Evolutionary conservation across 2,113 vertebrate genomes (phyloP).

Genomic region (Alectura lathami): DNA sequence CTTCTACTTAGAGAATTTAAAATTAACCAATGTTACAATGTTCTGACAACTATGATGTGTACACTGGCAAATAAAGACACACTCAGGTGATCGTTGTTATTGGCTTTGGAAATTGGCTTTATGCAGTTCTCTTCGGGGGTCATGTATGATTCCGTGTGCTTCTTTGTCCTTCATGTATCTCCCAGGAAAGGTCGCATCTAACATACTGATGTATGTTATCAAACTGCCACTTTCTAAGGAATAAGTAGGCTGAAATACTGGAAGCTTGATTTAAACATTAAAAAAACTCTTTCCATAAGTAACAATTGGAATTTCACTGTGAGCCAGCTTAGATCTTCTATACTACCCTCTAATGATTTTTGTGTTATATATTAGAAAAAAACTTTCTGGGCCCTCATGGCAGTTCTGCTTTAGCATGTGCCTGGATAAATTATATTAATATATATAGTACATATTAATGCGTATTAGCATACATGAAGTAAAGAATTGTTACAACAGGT

Average conservation of each 20-base stretch:
- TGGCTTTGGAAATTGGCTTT: neutral
- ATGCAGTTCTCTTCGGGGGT: neutral
- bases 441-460: neutral
- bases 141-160: neutral
- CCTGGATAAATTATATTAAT: neutral
- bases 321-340: neutral
- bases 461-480: neutral
- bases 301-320: neutral
- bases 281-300: neutral
- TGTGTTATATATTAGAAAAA: neutral
- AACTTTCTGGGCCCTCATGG: neutral
- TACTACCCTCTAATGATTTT: neutral
- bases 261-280: neutral
- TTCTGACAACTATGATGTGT: conserved; percentile 25
- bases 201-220: no score
- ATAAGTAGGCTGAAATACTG: neutral
- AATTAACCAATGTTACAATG: neutral
- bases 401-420: neutral
- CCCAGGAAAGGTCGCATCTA: neutral
- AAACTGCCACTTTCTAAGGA: neutral
- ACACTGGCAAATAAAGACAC: conserved; percentile 50
- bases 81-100: conserved; percentile 39
- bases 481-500: neutral
- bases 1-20: conserved; percentile 30
- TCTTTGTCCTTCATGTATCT: neutral